Conservation (phyloP, 2,113 vertebrate genomes). For the Ptychochromis oligacanthus region DNA sequence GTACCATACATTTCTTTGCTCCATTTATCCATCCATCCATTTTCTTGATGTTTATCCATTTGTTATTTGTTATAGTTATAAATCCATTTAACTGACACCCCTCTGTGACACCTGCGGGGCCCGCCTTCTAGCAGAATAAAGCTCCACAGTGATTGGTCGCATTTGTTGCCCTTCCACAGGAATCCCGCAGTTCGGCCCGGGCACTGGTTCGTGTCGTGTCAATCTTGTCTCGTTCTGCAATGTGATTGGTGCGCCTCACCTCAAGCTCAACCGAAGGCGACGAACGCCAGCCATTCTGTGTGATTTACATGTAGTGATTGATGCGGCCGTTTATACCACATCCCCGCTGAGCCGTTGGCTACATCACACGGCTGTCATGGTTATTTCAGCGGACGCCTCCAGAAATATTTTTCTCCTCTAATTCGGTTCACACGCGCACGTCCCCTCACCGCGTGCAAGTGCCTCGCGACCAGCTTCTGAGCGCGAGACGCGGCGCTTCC, state of each 20-base stretch:
- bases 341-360: constrained; percentile 17
- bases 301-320: constrained; percentile 40
- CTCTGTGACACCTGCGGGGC: constrained; percentile 61
- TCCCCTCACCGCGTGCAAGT: background rate
- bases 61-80: no score
- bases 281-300: constrained; percentile 54
- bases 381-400: background rate
- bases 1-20: background rate
- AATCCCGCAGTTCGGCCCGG: accelerated
- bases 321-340: constrained; percentile 21
- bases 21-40: no score
- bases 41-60: background rate
- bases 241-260: constrained; percentile 56
- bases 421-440: background rate
- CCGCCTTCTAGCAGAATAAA: constrained; percentile 70
- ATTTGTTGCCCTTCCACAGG: background rate
- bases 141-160: constrained; percentile 28
- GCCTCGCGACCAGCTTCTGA: constrained; percentile 9
- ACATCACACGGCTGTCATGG: constrained; percentile 3
- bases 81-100: background rate
- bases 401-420: background rate
- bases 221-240: background rate
- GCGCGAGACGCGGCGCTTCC: constrained; percentile 25
- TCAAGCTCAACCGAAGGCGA: background rate
- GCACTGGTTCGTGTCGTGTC: constrained; percentile 45